Evolutionary conservation across 30 jellyfish, hydroid and myxozoan genomes (phyloP), one percentile per base, ranked within the genome.

Genomic region (Catostylus mosaicus): DNA sequence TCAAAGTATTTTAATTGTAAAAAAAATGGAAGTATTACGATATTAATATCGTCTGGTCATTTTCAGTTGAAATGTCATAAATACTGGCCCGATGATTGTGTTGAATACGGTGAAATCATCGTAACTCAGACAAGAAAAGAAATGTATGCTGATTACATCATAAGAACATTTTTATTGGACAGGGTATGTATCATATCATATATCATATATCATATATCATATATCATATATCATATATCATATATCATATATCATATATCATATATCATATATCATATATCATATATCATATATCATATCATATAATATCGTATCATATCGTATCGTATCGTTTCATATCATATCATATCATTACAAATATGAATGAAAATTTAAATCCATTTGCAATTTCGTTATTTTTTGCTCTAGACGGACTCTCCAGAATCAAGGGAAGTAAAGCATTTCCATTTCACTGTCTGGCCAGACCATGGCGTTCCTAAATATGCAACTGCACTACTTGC

Each of bases 381-480:
- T n/a, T n/a, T n/a, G n/a, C n/a, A n/a, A n/a, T n/a, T n/a, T n/a
- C n/a, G n/a, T n/a, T n/a, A n/a, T n/a, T n/a, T n/a, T n/a, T 45
- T 69, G 29, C 40, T 20, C 14, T 67, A 91, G 98, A 40, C 80
- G 18, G 88, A 61, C 68, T 67, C 86, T 7, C 93, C 63, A 3
- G 98, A 92, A 56, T 40, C 90, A 30, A 87, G 95, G 35, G 96
- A 92, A 76, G 98, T 92, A 69, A 86, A 82, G 68, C 98, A 92
- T 62, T 92, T 92, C 72, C 98, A 92, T 80, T 92, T 92, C 67
- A 92, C 98, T 1, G 90, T 85, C 12, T 92, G 98, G 98, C 98
- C 98, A 0, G 98, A 92, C 57, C 98, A 92, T 46, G 98, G 98
- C 2, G 96, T 92, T 5, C 98, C 98, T 23, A 71, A 65, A 33